Evolutionary conservation across 1,140 invertebrate genomes (phyloP), one percentile per base, ranked within the genome.

Genomic region (Drosophila tristis): DNA sequence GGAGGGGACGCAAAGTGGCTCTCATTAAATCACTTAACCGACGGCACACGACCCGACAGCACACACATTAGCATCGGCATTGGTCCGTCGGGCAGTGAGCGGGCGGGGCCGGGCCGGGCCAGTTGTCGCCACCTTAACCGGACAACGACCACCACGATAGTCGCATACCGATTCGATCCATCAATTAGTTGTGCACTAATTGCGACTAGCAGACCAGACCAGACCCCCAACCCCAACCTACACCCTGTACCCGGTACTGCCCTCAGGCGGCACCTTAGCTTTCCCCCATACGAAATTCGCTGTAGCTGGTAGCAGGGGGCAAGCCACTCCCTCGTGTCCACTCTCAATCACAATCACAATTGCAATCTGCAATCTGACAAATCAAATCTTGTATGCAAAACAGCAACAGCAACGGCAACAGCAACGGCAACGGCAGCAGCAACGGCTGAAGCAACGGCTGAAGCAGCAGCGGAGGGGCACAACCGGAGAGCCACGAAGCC

Each of bases 371-470:
- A 84, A 75, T 84, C 80, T 65, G 70, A 78, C 80, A 74, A 74
- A 78, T 72, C 56, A 62, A 84, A 84, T 87, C 81, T 74, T 72
- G 80, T 71, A 81, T 86, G 80, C 81, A 80, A 86, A 86, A 60
- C 49, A 54, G 66, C 35, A 43, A 44, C 57, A 44, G 42, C 20
- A 20, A 20, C 20, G 20, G 20, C 20, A 20, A 2, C 20, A 2
- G 20, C 20, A 20, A 20, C 20, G 20, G 20, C 20, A 20, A 20
- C 20, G 20, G 20, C 26, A 70, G 48, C 47, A 44, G 61, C 16
- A 16, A 16, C 35, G n/a, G n/a, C n/a, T n/a, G n/a, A n/a, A n/a
- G 20, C 20, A 20, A 20, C 20, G 20, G 20, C 26, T n/a, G n/a
- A n/a, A 70, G 48, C 47, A 44, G 61, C 16, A 16, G 1, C 35